phyloP scores from a whole-genome alignment of 23 tunicate species.

The Styela plicata region DNA sequence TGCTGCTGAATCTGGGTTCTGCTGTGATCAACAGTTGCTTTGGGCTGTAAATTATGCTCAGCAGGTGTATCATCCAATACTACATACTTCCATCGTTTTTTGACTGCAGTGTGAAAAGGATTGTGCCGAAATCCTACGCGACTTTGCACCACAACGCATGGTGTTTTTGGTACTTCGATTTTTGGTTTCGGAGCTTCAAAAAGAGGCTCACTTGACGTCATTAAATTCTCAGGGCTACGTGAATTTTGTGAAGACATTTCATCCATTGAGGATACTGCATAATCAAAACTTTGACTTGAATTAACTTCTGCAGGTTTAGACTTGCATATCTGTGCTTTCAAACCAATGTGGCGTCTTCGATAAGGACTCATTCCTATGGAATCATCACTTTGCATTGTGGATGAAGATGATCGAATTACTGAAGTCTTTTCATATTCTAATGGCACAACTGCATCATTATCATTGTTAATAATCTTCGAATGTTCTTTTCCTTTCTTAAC shows the following conservation, averaged over 20 bases:
- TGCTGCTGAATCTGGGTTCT: no score
- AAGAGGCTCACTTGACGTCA: not conserved
- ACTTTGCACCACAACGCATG: conserved; percentile 28
- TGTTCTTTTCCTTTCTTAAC: not conserved
- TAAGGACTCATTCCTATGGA: not conserved
- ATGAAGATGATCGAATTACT: not conserved
- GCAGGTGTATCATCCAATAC: conserved; percentile 15
- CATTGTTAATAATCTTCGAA: no score
- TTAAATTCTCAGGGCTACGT: not conserved
- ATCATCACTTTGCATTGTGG: not conserved
- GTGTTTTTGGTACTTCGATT: conserved; percentile 20
- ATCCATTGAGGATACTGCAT: not conserved
- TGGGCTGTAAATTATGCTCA: not conserved
- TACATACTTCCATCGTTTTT: conserved; percentile 30
- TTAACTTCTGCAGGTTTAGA: conserved; percentile 36
- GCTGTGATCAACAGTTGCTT: not conserved
- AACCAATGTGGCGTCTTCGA: conserved; percentile 7
- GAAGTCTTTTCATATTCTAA: not conserved
- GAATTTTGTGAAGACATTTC: not conserved
- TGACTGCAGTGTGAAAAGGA: conserved; percentile 23
- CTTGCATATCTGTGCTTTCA: conserved; percentile 24
- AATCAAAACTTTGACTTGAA: not conserved
- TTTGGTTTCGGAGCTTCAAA: conserved; percentile 8
- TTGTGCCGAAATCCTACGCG: not conserved
- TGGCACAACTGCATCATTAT: not conserved